Evolutionary conservation across 2,797 vertebrate species (phyloP).

Genomic region (Cyprinella venusta): DNA sequence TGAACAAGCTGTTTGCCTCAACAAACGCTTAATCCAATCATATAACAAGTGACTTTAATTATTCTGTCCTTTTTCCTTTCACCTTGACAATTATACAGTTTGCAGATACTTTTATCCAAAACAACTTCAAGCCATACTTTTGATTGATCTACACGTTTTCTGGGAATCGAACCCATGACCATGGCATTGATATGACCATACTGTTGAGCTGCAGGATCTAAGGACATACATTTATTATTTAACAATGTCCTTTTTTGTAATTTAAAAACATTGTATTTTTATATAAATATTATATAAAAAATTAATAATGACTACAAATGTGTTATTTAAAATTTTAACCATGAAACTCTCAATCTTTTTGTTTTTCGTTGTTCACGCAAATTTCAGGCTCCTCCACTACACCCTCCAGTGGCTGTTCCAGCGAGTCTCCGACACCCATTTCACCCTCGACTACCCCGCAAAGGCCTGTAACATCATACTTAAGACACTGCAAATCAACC

Average conservation of each 20-base stretch:
- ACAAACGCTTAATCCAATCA: conserved; percentile 71
- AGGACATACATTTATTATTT: background rate
- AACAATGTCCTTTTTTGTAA: background rate
- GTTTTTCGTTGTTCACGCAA: conserved; percentile 46
- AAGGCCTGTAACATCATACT: conserved; percentile 45
- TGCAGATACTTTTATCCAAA: background rate
- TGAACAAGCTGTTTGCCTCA: conserved; percentile 64
- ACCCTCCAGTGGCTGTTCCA: conserved; percentile 59
- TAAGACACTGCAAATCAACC: conserved; percentile 39
- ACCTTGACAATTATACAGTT: conserved; percentile 3
- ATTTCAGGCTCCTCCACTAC: conserved; percentile 52
- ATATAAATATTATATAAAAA: background rate
- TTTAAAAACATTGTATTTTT: background rate
- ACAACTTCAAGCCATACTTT: background rate
- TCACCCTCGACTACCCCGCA: conserved; percentile 62
- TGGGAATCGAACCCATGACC: background rate
- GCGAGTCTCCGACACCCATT: conserved; percentile 57
- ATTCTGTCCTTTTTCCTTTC: background rate
- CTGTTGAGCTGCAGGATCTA: background rate
- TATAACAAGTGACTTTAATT: conserved; percentile 25
- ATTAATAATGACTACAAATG: background rate
- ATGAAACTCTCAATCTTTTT: background rate
- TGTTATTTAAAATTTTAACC: background rate
- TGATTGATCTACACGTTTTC: background rate
- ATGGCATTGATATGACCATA: background rate